These are phyloP conservation scores for Phoxinus dragarum DNA, from an alignment of 2,797 vertebrate genomes.

Conservation along the genomic window DNA sequence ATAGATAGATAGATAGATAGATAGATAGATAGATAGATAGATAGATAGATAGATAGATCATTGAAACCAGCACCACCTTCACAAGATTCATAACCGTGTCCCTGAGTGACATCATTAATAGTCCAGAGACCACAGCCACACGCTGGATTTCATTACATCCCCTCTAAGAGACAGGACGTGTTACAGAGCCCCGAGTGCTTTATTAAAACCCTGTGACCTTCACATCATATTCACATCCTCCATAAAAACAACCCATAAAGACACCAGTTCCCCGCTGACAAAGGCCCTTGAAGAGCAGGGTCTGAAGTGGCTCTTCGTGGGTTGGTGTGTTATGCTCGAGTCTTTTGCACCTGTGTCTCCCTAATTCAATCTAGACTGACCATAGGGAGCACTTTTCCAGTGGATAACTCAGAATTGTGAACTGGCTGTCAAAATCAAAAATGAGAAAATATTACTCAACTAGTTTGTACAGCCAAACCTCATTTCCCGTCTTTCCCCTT, in stretches of 20 bases:
- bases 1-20: not conserved
- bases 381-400: not conserved
- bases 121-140: constrained; percentile 78
- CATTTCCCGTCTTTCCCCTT: too few species aligned
- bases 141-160: constrained; percentile 72
- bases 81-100: constrained; percentile 80
- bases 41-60: constrained; percentile 57
- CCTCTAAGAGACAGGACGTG: constrained; percentile 61
- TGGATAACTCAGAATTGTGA: not conserved
- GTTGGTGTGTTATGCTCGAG: not conserved
- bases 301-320: not conserved
- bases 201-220: constrained; percentile 62
- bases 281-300: constrained; percentile 1
- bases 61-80: constrained; percentile 79
- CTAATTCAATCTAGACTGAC: constrained; percentile 6
- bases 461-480: too few species aligned
- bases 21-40: not conserved
- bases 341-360: not conserved
- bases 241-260: constrained; percentile 53
- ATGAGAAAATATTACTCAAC: not conserved
- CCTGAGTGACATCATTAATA: constrained; percentile 85
- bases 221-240: constrained; percentile 54
- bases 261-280: constrained; percentile 30
- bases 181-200: constrained; percentile 56
- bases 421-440: not conserved